phyloP scores from a whole-genome alignment of 2,113 vertebrate species.

The Prinia subflava region DNA sequence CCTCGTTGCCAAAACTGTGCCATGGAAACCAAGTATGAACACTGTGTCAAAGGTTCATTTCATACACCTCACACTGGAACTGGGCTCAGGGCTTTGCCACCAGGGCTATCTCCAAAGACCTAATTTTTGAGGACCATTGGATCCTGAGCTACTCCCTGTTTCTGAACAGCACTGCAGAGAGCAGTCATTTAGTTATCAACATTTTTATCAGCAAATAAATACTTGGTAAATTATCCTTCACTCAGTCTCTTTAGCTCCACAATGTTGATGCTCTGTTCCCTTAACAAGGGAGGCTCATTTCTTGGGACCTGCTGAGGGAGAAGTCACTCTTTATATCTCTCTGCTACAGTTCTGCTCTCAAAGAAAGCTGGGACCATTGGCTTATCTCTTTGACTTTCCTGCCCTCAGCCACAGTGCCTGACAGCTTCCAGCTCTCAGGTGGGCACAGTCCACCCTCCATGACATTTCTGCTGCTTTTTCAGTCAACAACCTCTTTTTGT shows the following conservation, averaged over 20 bases:
- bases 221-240: not conserved
- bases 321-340: not conserved
- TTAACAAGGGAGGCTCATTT: not conserved
- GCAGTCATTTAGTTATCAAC: not conserved
- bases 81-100: not conserved
- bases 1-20: not conserved
- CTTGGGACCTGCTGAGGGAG: not conserved
- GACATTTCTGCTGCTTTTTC: not conserved
- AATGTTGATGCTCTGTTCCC: not conserved
- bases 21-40: fast-evolving
- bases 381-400: not conserved
- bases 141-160: not conserved
- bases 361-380: not conserved
- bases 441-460: not conserved
- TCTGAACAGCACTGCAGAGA: not conserved
- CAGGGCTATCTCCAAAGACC: not conserved
- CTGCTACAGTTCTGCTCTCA: not conserved
- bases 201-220: not conserved
- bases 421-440: not conserved
- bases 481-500: not conserved
- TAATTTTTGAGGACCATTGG: not conserved
- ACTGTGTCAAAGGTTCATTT: not conserved
- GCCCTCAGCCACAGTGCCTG: not conserved
- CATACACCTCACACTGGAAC: not conserved
- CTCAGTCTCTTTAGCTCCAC: not conserved